These are phyloP conservation scores for Discoglossus pictus DNA, from an alignment of 2,797 vertebrate species.

Conservation along the genomic window DNA sequence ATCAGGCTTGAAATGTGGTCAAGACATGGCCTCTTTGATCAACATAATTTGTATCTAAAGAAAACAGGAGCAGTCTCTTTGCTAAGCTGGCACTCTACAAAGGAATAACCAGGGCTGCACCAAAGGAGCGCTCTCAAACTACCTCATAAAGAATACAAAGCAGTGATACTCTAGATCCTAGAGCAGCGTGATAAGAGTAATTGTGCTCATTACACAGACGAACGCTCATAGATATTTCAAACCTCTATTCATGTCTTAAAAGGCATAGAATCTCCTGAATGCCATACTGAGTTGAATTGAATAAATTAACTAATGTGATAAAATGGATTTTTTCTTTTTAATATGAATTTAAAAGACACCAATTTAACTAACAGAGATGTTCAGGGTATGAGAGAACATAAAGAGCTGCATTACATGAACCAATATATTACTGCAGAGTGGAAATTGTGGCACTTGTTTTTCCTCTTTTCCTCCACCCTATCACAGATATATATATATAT, in stretches of 20 bases:
- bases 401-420: too few species aligned
- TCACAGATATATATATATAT: too few species aligned
- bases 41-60: background rate
- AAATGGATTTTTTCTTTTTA: slow-evolving; percentile 16
- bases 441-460: too few species aligned
- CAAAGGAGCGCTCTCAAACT: background rate
- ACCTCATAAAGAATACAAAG: slow-evolving; percentile 28
- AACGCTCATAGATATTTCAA: slow-evolving; percentile 23
- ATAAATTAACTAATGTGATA: slow-evolving; percentile 16
- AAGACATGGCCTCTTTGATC: background rate
- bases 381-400: too few species aligned
- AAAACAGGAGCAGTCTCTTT: too few species aligned
- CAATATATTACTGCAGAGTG: too few species aligned
- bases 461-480: too few species aligned
- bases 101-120: background rate
- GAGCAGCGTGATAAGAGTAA: slow-evolving; percentile 31
- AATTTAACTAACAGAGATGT: background rate
- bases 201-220: slow-evolving; percentile 35
- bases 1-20: background rate
- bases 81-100: background rate
- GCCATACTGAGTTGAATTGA: slow-evolving; percentile 1
- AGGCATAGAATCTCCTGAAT: slow-evolving; percentile 16
- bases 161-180: slow-evolving; percentile 6
- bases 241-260: slow-evolving; percentile 10
- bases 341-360: background rate